Evolutionary conservation across 2,797 vertebrate genomes (phyloP), one percentile per base, ranked within the genome.

Genomic region (Melanotaenia nigrans): DNA sequence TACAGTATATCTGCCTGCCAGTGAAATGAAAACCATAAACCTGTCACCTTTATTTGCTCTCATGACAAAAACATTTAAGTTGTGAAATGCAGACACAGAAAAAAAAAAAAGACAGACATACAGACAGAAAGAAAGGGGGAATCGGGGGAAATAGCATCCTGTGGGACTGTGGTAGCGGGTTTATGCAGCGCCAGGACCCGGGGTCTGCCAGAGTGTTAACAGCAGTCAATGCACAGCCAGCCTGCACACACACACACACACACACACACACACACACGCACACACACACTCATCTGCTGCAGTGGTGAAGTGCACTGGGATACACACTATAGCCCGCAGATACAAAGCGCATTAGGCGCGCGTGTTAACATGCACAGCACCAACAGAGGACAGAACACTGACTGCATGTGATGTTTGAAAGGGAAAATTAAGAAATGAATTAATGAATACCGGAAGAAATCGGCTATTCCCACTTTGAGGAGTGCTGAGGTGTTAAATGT

Each of bases 261-360:
- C 35, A 36, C 32, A 33, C 33, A 55, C 70, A 66, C 76, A 61
- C 59, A 73, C 60, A 75, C 36, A 67, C 69, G 71, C 72, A 73
- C 61, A 69, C 67, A 59, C 53, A 54, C 56, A 57, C 63, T 45
- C 71, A 72, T 88, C 77, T 91, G 88, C 90, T 92, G 90, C 91
- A 91, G 90, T 90, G 89, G 89, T 69, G 81, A 87, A 73, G 83
- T 59, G 82, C 81, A 77, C 77, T 13, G 72, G 82, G 72, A 87
- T 76, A 73, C 83, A 85, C 85, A 60, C 83, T 61, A 35, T 22
- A 66, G 80, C 84, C 78, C 71, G 73, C 75, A 82, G 75, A 85
- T 71, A 74, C 68, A 74, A 68, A 77, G 71, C 84, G 69, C 70
- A 81, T 74, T 73, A 74, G 45, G 78, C 74, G 75, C 70, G 53